Evolutionary conservation across 2,113 vertebrate genomes (phyloP), one percentile per base, ranked within the genome.

Genomic region (Neopipo cinnamomea): DNA sequence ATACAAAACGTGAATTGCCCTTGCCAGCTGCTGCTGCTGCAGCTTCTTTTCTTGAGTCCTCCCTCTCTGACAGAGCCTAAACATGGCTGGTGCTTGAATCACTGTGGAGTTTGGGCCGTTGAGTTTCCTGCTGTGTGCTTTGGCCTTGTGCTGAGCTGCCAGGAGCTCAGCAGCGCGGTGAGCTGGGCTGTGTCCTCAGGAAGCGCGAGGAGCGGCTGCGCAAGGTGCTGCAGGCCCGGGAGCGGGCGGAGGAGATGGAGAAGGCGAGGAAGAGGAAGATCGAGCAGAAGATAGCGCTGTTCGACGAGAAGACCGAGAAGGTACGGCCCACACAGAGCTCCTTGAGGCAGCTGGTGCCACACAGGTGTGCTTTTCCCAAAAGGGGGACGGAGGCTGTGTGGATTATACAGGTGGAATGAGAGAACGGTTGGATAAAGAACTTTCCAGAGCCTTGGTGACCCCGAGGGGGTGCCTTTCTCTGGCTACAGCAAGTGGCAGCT

Each of bases 221-320:
- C 30, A 98, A 98, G 58, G 99, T 99, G 46, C 75, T 98, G 72
- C 99, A 99, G 68, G 98, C 99, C 59, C 99, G 99, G 46, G 98
- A 99, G 24, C 98, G 99, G 33, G 98, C 98, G 16, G 99, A 99
- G 80, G 98, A 98, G 71, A 97, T 98, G 11, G 98, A 99, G 81
- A 98, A 98, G 42, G 98, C 99, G 81, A 99, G 99, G 97, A 99
- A 99, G 87, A 99, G 98, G 95, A 98, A 98, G 88, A 98, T 99
- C 2, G 99, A 99, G 82, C 98, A 99, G 96, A 99, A 99, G 96
- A 98, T 99, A 76, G 98, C 99, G 6, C 98, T 99, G 61, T 97
- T 98, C 6, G 99, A 99, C 21, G 99, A 98, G 97, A 99, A 99
- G 97, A 98, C 98, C 0, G 99, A 99, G 68, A 99, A 99, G 98